Evolutionary conservation across 2,888 invertebrate species (phyloP), one percentile per base, ranked within the genome.

Genomic region (Saturnia japonica): DNA sequence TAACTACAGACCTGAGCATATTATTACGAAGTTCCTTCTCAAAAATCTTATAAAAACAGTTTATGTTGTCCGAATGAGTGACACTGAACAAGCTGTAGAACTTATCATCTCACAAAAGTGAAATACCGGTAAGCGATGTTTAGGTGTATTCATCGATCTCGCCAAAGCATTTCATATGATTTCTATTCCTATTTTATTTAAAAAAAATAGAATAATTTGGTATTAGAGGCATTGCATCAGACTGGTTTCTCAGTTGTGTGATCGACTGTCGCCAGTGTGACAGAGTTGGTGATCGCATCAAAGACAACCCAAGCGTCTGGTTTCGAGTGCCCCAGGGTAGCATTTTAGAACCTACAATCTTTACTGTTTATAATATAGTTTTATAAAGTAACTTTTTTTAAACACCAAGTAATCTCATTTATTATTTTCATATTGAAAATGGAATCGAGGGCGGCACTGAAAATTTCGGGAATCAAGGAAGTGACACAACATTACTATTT

Each of bases 71-170:
- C n/a, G n/a, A n/a, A n/a, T n/a, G n/a, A n/a, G n/a, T n/a, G n/a
- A n/a, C n/a, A n/a, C 70, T 1, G 70, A 70, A 43, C 67, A 70
- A 22, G 67, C 67, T 16, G 57, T 70, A 11, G n/a, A 19, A 12
- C 14, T 7, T n/a, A 54, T 14, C n/a, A 51, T 68, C 1, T 6
- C 42, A 57, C n/a, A 19, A 11, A 25, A 67, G 11, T 40, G 67
- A 42, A 57, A 70, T 40, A 67, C 40, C 1, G 40, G 40, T 16
- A 6, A 22, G 6, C 19, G 51, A 40, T 57, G 67, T 47, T 14
- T 70, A 8, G 70, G 54, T n/a, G 43, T 67, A 1, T 70, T 70
- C 22, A 8, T 70, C 16, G 70, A 70, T 42, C 47, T 66, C 2
- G n/a, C 54, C 3, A 67, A 67, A 9, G 54, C 70, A 1, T 40